A percentile compares a stretch with the other conserved stretches of the same genome.
Conservation (phyloP, 2,113 vertebrate genomes). For the Crotalus tigris region DNA sequence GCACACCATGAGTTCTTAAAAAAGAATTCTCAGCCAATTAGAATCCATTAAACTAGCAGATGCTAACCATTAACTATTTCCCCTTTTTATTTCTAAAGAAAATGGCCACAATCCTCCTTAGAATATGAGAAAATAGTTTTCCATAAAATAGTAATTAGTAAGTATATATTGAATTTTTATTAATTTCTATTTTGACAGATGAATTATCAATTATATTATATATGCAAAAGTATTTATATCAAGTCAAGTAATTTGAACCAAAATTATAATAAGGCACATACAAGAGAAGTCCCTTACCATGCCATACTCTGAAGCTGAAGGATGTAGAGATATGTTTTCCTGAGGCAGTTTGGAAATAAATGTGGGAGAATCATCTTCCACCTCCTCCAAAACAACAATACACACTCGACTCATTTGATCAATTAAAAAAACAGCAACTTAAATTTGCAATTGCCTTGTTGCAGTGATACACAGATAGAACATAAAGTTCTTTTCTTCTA, state of each 20-base stretch:
- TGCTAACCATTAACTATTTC: background rate
- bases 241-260: background rate
- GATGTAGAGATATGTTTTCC: constrained; percentile 69
- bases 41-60: background rate
- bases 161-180: background rate
- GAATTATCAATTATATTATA: background rate
- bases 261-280: constrained; percentile 45
- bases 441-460: constrained; percentile 52
- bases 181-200: background rate
- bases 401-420: constrained; percentile 91
- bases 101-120: background rate
- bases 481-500: constrained; percentile 61
- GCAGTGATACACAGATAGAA: constrained; percentile 40
- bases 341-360: constrained; percentile 76
- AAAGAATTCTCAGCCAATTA: constrained; percentile 40
- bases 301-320: constrained; percentile 63
- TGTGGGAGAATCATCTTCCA: constrained; percentile 81
- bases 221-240: background rate
- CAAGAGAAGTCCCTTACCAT: constrained; percentile 77
- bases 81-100: background rate
- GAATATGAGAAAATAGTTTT: background rate
- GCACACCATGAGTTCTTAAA: constrained; percentile 20
- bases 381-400: constrained; percentile 95
- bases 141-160: background rate
- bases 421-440: constrained; percentile 71